Percentiles rank a stretch among this genome's conserved stretches.
Evolutionary conservation across 2,888 invertebrate genomes (phyloP).

Genomic region (Formica aserva): DNA sequence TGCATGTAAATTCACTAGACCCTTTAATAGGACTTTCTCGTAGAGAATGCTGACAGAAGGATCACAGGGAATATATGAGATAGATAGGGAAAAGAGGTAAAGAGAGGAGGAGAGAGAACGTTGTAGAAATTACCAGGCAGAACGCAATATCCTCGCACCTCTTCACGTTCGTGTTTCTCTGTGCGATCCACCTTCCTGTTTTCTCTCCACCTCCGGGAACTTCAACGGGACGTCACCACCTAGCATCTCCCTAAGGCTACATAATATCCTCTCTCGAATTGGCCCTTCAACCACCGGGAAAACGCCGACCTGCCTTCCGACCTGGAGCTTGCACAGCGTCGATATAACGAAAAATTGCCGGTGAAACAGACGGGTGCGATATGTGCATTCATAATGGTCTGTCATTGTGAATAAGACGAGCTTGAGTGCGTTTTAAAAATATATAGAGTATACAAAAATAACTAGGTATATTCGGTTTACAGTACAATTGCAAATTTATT

Average conservation of each 20-base stretch:
- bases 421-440: background rate
- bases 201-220: constrained; percentile 28
- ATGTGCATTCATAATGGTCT: background rate
- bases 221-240: constrained; percentile 48
- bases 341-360: constrained; percentile 28
- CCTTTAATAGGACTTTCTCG: constrained; percentile 25
- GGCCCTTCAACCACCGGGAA: constrained; percentile 48
- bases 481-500: background rate
- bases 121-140: constrained; percentile 64
- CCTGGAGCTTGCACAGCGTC: background rate
- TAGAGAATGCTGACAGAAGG: constrained; percentile 36
- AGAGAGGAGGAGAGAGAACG: constrained; percentile 26
- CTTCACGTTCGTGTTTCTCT: constrained; percentile 47
- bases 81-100: constrained; percentile 7
- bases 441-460: background rate
- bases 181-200: constrained; percentile 32
- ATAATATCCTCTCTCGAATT: constrained; percentile 71
- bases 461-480: background rate
- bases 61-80: constrained; percentile 16
- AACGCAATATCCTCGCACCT: constrained; percentile 71
- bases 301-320: constrained; percentile 21
- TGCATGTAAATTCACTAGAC: constrained; percentile 25
- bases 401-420: background rate
- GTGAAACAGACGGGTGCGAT: background rate
- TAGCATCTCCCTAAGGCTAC: constrained; percentile 65